These are phyloP conservation scores for Stictonetta naevosa DNA, from an alignment of 2,113 vertebrate species.

Conservation along the genomic window DNA sequence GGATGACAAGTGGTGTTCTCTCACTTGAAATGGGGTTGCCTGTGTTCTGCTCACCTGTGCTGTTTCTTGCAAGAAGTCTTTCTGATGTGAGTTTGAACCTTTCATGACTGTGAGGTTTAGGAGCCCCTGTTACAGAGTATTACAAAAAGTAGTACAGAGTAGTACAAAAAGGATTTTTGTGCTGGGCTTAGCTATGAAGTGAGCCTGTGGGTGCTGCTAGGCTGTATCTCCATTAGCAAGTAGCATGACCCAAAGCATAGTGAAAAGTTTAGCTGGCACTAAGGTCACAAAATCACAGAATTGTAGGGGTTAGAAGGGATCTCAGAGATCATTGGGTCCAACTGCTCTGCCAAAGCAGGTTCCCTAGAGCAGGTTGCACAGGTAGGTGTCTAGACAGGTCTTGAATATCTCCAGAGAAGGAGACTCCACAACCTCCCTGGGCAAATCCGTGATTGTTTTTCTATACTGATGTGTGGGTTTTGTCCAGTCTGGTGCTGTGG, in stretches of 20 bases:
- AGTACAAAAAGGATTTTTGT: background rate
- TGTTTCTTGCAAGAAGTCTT: background rate
- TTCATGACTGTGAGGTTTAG: background rate
- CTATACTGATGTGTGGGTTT: background rate
- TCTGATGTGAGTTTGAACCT: background rate
- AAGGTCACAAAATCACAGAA: too few species aligned
- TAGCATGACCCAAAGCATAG: background rate
- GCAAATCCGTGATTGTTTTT: background rate
- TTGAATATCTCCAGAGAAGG: too few species aligned
- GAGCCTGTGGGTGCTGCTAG: background rate
- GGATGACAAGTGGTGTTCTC: accelerated
- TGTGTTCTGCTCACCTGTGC: background rate
- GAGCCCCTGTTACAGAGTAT: background rate
- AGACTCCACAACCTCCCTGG: too few species aligned
- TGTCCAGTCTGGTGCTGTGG: too few species aligned
- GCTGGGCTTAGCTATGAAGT: background rate
- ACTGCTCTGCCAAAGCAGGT: too few species aligned
- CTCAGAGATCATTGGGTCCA: too few species aligned
- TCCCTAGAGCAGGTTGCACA: too few species aligned
- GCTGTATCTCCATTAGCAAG: background rate
- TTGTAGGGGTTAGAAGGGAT: too few species aligned
- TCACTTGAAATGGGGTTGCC: background rate
- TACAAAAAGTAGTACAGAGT: too few species aligned
- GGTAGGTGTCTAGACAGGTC: too few species aligned
- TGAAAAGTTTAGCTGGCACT: background rate